Evolutionary conservation across 1,140 invertebrate species (phyloP).

Genomic region (Lutraria rhynchaena): DNA sequence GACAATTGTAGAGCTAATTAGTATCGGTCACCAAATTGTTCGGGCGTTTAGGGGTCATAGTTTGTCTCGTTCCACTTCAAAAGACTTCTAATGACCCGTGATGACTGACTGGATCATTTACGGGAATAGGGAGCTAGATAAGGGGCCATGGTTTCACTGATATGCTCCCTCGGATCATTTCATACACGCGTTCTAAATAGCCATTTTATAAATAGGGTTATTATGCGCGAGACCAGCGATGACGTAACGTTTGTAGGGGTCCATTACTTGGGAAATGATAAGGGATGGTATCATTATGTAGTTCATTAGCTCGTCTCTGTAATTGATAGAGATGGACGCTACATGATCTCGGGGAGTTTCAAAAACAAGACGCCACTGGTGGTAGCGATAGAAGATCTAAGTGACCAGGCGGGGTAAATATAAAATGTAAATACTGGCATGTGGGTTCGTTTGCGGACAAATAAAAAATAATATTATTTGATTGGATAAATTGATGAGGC

Average conservation of each 20-base stretch:
- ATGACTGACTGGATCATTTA: constrained; percentile 22
- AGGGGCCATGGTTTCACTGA: neutral
- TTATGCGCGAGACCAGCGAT: constrained; percentile 18
- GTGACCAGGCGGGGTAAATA: neutral
- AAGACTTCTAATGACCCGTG: constrained; percentile 38
- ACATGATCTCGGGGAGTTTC: neutral
- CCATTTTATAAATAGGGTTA: constrained; percentile 13
- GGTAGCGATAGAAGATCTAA: neutral
- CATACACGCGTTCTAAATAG: constrained; percentile 24
- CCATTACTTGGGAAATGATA: constrained; percentile 23
- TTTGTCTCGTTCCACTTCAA: constrained; percentile 34
- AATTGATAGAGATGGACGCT: constrained; percentile 28
- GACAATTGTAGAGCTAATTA: too few relatives aligned
- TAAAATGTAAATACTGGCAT: constrained; percentile 16
- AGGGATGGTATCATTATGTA: constrained; percentile 18
- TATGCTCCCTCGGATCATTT: constrained; percentile 11
- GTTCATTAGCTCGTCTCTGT: constrained; percentile 29
- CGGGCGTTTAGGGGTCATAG: too few relatives aligned
- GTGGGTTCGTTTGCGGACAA: neutral
- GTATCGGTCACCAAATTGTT: too few relatives aligned
- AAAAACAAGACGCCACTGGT: constrained; percentile 1
- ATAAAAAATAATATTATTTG: too few relatives aligned
- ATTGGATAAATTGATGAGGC: too few relatives aligned
- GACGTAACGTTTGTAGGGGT: constrained; percentile 35
- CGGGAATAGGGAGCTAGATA: constrained; percentile 30